A percentile compares a stretch with the other conserved stretches of the same genome.
Conservation (phyloP, 2,113 vertebrate species). For the Ageneiosus marmoratus region DNA sequence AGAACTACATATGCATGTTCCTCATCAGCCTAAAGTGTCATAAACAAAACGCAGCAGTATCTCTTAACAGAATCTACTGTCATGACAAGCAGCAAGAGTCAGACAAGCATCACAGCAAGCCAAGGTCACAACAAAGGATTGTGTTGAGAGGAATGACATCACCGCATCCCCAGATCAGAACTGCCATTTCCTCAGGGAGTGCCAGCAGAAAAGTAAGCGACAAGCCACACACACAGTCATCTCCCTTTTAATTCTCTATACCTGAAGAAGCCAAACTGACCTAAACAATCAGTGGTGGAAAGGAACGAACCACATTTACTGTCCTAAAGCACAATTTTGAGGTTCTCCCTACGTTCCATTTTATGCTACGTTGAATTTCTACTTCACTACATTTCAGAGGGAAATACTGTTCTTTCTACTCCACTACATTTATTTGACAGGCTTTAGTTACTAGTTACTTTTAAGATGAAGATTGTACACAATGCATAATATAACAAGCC, state of each 20-base stretch:
- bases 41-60: slow-evolving; percentile 13
- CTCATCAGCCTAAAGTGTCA: not conserved
- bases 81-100: slow-evolving; percentile 24
- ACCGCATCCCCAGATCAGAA: slow-evolving; percentile 21
- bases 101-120: slow-evolving; percentile 14
- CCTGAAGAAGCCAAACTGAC: not conserved
- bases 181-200: slow-evolving; percentile 31
- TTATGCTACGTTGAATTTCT: too few species aligned
- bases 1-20: not conserved
- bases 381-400: too few species aligned
- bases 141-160: slow-evolving; percentile 42
- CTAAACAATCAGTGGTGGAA: not conserved
- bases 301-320: too few species aligned
- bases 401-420: too few species aligned
- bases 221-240: not conserved
- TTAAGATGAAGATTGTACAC: too few species aligned
- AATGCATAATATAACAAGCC: too few species aligned
- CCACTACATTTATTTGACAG: too few species aligned
- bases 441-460: too few species aligned
- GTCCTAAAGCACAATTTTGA: too few species aligned
- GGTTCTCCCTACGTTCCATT: too few species aligned
- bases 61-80: slow-evolving; percentile 15
- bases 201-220: slow-evolving; percentile 10
- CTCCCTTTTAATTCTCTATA: not conserved
- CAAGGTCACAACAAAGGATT: slow-evolving; percentile 41